Evolutionary conservation across 2,888 invertebrate genomes (phyloP).

Genomic region (Creontiades dilutus): DNA sequence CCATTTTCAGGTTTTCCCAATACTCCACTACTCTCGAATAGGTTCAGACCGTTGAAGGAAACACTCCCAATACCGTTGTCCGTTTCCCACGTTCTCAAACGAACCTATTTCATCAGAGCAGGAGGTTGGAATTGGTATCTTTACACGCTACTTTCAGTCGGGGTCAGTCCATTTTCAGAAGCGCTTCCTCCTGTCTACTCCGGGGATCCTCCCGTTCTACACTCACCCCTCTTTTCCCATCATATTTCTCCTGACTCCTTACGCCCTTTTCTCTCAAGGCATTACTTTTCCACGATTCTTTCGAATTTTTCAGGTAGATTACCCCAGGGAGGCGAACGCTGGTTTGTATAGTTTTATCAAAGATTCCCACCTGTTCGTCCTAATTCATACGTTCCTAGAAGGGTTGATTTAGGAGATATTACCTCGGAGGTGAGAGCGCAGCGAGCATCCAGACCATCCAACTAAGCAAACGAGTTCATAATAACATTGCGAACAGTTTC

Average conservation of each 20-base stretch:
- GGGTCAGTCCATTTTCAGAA: background rate
- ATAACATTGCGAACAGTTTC: too few species aligned
- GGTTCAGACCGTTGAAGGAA: background rate
- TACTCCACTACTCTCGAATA: background rate
- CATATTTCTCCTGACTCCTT: too few species aligned
- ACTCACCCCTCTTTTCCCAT: background rate
- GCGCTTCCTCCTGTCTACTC: constrained; percentile 1
- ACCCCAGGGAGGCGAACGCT: background rate
- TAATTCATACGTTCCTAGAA: too few species aligned
- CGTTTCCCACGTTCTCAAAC: constrained; percentile 9
- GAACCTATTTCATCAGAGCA: background rate
- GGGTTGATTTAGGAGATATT: too few species aligned
- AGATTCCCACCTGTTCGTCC: background rate
- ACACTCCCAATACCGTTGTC: background rate
- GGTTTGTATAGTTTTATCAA: background rate
- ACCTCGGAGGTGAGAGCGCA: too few species aligned
- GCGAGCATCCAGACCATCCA: too few species aligned
- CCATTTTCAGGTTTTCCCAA: background rate
- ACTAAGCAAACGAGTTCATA: too few species aligned
- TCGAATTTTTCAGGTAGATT: constrained; percentile 27
- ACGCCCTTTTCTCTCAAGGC: background rate
- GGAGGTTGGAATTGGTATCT: background rate
- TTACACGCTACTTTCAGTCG: background rate
- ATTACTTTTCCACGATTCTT: constrained; percentile 10
- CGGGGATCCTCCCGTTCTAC: background rate